Percentiles rank a stretch among this genome's conserved stretches.
phyloP scores from a whole-genome alignment of 2,113 vertebrate species.

The Agelaius phoeniceus region DNA sequence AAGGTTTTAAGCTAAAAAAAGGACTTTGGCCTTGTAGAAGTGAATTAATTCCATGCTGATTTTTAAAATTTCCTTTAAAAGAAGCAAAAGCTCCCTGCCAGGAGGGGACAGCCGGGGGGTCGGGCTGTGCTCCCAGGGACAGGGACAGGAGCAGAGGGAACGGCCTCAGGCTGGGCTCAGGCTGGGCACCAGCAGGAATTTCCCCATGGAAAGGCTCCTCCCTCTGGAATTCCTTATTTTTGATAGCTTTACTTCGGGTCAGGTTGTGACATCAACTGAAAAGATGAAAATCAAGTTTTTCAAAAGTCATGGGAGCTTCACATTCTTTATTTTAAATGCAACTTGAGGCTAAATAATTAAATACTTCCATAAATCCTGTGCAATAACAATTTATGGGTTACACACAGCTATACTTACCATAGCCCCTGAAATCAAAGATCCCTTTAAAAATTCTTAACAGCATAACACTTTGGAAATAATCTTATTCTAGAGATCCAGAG shows the following conservation, averaged over 20 bases:
- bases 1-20: background rate
- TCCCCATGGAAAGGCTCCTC: background rate
- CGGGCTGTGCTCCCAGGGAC: background rate
- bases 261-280: background rate
- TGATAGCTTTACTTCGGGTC: background rate
- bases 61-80: background rate
- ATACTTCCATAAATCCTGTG: background rate
- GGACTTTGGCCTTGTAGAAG: background rate
- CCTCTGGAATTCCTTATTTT: background rate
- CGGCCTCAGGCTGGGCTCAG: background rate
- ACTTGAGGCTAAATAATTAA: background rate
- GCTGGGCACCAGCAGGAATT: rapidly evolving
- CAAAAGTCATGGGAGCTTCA: background rate
- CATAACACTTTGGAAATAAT: background rate
- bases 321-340: background rate
- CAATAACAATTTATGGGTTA: background rate
- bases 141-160: background rate
- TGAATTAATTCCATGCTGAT: background rate
- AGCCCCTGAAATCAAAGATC: slow-evolving; percentile 8
- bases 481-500: background rate
- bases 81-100: background rate
- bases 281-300: background rate
- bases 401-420: background rate
- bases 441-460: background rate
- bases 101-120: background rate